Percentiles rank a stretch among this genome's conserved stretches.
Evolutionary conservation across 2,888 invertebrate species (phyloP).

Genomic region (Caenorhabditis angaria): DNA sequence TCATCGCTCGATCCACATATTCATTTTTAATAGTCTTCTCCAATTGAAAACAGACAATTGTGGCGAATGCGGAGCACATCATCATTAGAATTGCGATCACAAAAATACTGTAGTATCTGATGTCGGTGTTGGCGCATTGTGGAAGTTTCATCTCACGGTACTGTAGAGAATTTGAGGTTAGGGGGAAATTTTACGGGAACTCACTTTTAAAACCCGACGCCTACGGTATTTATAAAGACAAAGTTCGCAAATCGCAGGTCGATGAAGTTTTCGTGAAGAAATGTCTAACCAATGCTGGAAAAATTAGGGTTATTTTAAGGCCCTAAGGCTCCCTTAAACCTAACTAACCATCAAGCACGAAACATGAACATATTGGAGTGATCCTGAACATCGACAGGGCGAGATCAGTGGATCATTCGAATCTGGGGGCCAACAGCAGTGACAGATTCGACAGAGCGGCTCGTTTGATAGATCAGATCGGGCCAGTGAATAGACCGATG

Average conservation of each 20-base stretch:
- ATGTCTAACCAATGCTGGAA: conserved; percentile 76
- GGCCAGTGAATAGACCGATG: conserved; percentile 52
- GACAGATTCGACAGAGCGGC: conserved; percentile 76
- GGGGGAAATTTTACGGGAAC: not conserved
- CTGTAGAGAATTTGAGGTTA: conserved; percentile 68
- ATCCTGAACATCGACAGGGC: conserved; percentile 76
- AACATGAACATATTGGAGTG: conserved; percentile 75
- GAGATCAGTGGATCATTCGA: conserved; percentile 74
- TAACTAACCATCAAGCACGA: conserved; percentile 74
- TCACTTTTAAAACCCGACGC: conserved; percentile 76
- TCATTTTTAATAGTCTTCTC: too few species aligned
- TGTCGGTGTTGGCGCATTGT: conserved; percentile 74
- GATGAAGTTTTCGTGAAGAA: conserved; percentile 74
- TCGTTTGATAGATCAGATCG: conserved; percentile 55
- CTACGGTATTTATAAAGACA: conserved; percentile 76
- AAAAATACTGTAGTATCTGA: conserved; percentile 75
- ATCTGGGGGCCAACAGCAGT: conserved; percentile 74
- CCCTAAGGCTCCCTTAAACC: too few species aligned
- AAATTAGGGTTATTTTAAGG: not conserved
- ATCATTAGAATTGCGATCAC: conserved; percentile 75
- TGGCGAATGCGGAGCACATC: conserved; percentile 75
- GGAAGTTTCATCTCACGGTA: conserved; percentile 75
- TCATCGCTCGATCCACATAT: too few species aligned
- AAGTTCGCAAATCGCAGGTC: conserved; percentile 76
- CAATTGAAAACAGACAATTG: conserved; percentile 74